A percentile compares a stretch with the other conserved stretches of the same genome.
phyloP scores from a whole-genome alignment of 2,797 vertebrate species.

The Molossus molossus region DNA sequence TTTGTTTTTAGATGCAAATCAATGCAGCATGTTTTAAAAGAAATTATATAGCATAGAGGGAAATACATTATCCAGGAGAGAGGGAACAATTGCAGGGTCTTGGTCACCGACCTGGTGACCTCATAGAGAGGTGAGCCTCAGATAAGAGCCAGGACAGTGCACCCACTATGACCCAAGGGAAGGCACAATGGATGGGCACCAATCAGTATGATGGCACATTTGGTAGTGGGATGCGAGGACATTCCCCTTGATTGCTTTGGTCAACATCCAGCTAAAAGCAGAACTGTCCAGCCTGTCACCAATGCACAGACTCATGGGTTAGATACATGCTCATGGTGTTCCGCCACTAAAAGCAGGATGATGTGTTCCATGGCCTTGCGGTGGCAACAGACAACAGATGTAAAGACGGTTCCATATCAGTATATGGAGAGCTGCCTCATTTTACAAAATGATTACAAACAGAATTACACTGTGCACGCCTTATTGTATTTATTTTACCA shows the following conservation, averaged over 20 bases:
- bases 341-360: not conserved
- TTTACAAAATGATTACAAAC: not conserved
- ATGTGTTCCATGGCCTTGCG: not conserved
- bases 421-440: not conserved
- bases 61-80: not conserved
- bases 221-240: not conserved
- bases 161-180: not conserved
- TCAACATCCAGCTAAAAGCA: constrained; percentile 20
- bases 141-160: not conserved
- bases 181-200: not conserved
- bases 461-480: not conserved
- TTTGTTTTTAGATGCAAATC: constrained; percentile 24
- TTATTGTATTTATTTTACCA: constrained; percentile 4
- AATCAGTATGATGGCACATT: not conserved
- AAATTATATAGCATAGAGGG: not conserved
- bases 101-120: not conserved
- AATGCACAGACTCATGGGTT: not conserved
- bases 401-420: not conserved
- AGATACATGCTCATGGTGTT: not conserved
- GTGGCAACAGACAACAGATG: not conserved
- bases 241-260: not conserved
- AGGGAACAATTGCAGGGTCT: not conserved
- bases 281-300: not conserved
- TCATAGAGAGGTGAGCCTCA: not conserved
- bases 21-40: not conserved